A percentile compares a stretch with the other conserved stretches of the same genome.
Evolutionary conservation across 2,888 invertebrate species (phyloP).

Genomic region (Clepsis dumicolana): DNA sequence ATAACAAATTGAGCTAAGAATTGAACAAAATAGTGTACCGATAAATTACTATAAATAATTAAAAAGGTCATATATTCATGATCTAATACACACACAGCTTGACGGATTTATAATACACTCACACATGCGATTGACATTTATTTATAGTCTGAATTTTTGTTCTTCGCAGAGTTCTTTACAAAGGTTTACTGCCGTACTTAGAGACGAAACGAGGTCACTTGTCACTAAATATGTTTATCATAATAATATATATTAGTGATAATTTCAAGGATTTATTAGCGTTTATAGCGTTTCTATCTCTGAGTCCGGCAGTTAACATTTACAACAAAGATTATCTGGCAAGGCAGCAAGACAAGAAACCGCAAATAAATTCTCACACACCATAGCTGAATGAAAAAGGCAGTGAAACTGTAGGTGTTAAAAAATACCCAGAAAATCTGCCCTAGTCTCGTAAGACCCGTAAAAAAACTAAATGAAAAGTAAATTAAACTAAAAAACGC

Average conservation of each 20-base stretch:
- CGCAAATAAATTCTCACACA: neutral
- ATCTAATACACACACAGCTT: neutral
- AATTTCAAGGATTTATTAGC: no score
- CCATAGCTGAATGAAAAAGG: neutral
- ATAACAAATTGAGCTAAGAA: conserved; percentile 16
- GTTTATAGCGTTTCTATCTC: neutral
- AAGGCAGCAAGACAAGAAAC: neutral
- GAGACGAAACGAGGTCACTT: no score
- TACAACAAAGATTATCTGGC: no score
- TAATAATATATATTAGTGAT: no score
- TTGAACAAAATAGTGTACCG: conserved; percentile 1
- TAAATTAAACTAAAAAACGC: no score
- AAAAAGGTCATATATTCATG: no score
- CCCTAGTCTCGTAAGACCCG: neutral
- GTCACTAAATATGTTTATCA: no score
- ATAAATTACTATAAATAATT: neutral
- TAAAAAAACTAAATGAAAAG: no score
- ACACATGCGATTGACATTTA: no score
- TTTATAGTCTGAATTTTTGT: neutral
- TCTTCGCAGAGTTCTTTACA: no score
- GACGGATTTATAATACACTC: no score
- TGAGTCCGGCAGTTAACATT: neutral
- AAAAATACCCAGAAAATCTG: neutral
- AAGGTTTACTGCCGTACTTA: no score
- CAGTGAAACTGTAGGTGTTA: neutral